Base-by-base conservation (phyloP, 2,113 vertebrate genomes). In the Engraulis encrasicolus region DNA sequence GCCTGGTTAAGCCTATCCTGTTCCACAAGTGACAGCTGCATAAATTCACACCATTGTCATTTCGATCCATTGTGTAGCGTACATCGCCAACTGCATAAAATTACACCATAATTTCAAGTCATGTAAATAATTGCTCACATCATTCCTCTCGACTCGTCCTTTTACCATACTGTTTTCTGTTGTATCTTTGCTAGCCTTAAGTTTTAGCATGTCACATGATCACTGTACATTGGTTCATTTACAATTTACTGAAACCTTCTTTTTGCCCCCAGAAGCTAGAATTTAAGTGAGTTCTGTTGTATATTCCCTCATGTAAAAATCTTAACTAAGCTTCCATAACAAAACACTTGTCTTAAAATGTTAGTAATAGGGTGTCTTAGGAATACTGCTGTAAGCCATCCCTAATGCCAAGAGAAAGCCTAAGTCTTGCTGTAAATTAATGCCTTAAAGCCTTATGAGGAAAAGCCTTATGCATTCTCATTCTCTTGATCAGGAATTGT, bases 1-100 rank as follows among this genome's bases (percentile, higher is more conserved):
- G 98, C 84, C 96, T 97, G 95, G 97, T 97, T 90, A 98, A 96
- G 89, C 97, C 97, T 34, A 97, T 99, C 90, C 97, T 97, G 88
- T 99, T 99, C 93, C 97, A 99, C 17, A 89, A 95, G 1, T 93
- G 96, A 86, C 93, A 49, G 17, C 20, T 27, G n/a, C 50, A n/a
- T 18, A 34, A 17, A 11, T 52, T 36, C 17, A 2, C 15, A 27
- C 31, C 34, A 19, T 20, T 6, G 5, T 86, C 91, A 90, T 80
- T 49, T 82, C 15, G 19, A 12, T n/a, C n/a, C n/a, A n/a, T n/a
- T n/a, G n/a, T n/a, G n/a, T n/a, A n/a, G n/a, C n/a, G n/a, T n/a
- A n/a, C n/a, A n/a, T n/a, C n/a, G n/a, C n/a, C n/a, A n/a, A n/a
- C n/a, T n/a, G n/a, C n/a, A n/a, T n/a, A n/a, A n/a, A n/a, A n/a